Evolutionary conservation across 2,797 vertebrate species (phyloP).

Genomic region (Decapterus maruadsi): DNA sequence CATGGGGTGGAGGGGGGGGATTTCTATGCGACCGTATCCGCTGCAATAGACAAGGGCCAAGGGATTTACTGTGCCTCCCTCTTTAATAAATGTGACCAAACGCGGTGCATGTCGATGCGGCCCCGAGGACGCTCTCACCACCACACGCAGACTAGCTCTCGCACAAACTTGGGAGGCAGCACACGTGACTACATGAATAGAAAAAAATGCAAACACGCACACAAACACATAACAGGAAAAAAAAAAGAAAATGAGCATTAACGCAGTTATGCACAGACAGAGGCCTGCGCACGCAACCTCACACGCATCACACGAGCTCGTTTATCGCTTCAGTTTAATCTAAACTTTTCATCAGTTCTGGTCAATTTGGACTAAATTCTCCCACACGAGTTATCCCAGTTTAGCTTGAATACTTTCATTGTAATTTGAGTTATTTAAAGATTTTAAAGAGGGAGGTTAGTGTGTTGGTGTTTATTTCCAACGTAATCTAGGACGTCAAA

Average conservation of each 20-base stretch:
- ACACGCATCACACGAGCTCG: neutral
- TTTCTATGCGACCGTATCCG: constrained; percentile 67
- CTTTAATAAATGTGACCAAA: constrained; percentile 83
- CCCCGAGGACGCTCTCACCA: constrained; percentile 59
- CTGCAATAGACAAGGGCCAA: constrained; percentile 68
- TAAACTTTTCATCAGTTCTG: neutral
- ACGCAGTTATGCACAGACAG: neutral
- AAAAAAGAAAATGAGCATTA: neutral
- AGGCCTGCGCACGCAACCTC: neutral
- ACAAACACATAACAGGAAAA: neutral
- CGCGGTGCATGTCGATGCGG: constrained; percentile 67
- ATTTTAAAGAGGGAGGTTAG: neutral
- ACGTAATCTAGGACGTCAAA: neutral
- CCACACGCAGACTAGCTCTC: constrained; percentile 41
- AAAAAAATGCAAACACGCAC: neutral
- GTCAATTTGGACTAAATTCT: neutral
- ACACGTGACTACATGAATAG: neutral
- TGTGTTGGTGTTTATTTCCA: neutral
- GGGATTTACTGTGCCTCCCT: constrained; percentile 75
- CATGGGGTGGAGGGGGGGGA: constrained; percentile 56
- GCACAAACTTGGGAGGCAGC: constrained; percentile 10
- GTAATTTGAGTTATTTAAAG: neutral
- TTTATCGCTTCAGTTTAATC: neutral
- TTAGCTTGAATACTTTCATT: neutral
- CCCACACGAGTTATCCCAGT: neutral